Evolutionary conservation across 2,797 vertebrate species (phyloP).

Genomic region (Aselliscus stoliczkanus): DNA sequence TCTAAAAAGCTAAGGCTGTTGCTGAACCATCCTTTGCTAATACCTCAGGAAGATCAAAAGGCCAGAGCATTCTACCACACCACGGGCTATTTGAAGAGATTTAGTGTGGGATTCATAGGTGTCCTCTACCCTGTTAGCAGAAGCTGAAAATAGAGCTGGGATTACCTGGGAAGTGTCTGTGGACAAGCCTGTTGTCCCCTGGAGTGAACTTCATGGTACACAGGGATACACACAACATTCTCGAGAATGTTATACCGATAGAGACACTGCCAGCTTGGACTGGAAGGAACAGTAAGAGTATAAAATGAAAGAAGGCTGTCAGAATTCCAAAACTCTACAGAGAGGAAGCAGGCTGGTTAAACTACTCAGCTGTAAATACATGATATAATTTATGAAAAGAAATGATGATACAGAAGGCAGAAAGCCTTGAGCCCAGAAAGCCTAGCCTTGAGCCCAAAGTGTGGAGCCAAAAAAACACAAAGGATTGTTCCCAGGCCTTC

Average conservation of each 20-base stretch:
- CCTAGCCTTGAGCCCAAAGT: background rate
- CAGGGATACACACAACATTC: background rate
- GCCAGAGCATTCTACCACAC: background rate
- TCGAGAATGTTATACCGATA: background rate
- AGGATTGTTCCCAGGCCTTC: background rate
- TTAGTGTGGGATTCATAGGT: background rate
- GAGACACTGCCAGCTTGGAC: background rate
- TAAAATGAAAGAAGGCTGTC: background rate
- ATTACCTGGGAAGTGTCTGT: background rate
- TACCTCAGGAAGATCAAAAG: background rate
- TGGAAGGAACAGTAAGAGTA: background rate
- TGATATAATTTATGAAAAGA: background rate
- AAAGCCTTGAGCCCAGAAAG: background rate
- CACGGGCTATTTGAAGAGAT: background rate
- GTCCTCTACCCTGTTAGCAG: background rate
- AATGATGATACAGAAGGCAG: background rate
- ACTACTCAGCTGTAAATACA: background rate
- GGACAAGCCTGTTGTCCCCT: background rate
- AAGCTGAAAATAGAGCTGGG: background rate
- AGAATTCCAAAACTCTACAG: background rate
- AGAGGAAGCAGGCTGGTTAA: background rate
- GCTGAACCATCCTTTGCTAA: background rate
- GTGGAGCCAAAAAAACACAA: background rate
- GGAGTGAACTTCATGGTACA: background rate
- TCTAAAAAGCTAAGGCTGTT: background rate